Evolutionary conservation across 2,797 vertebrate species (phyloP).

Genomic region (Lepilemur ruficaudatus): DNA sequence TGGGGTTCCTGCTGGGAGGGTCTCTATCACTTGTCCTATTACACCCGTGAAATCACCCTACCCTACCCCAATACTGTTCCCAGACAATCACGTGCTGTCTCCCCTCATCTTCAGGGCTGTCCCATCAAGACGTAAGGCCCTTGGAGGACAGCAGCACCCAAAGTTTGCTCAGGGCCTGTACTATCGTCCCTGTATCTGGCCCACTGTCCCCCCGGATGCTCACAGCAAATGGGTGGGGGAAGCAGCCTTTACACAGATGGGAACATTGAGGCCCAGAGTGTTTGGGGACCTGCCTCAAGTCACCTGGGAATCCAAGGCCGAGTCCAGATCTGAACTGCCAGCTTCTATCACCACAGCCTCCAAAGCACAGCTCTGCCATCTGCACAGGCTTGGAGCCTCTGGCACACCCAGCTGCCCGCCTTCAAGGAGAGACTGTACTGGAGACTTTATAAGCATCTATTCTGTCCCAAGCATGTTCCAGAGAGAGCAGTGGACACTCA

Average conservation of each 20-base stretch:
- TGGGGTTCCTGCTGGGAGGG: background rate
- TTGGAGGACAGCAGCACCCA: background rate
- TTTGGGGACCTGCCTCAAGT: background rate
- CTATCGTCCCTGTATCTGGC: background rate
- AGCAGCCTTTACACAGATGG: background rate
- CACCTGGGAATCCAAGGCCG: background rate
- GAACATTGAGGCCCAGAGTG: background rate
- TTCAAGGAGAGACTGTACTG: background rate
- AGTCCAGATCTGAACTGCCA: background rate
- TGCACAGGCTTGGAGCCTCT: background rate
- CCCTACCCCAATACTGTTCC: background rate
- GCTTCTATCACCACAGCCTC: background rate
- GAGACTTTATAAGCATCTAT: background rate
- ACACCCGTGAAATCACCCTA: background rate
- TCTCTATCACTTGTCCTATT: background rate
- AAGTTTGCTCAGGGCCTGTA: background rate
- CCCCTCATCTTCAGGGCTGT: background rate
- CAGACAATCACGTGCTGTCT: background rate
- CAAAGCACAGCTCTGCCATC: background rate
- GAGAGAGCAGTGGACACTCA: slow-evolving; percentile 50
- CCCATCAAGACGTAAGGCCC: background rate
- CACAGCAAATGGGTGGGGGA: background rate
- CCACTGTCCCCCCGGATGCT: background rate
- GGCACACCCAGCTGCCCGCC: background rate
- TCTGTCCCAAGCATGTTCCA: background rate